A percentile compares a stretch with the other conserved stretches of the same genome.
These are phyloP conservation scores for Trypoxylus dichotomus DNA, from an alignment of 1,140 invertebrate genomes.

Conservation along the genomic window DNA sequence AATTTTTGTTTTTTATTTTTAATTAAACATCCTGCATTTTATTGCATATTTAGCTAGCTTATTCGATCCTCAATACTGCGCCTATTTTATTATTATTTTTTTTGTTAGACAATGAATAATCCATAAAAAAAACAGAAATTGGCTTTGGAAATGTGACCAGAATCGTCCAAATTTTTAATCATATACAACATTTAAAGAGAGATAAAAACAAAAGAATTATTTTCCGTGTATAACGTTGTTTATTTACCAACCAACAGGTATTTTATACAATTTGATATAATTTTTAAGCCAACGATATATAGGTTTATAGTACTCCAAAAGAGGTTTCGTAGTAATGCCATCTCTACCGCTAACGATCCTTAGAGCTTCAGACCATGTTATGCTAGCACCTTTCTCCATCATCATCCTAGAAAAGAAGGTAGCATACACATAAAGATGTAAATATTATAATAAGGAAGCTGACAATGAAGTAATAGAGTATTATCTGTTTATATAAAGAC, in stretches of 20 bases:
- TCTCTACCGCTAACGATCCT: constrained; percentile 59
- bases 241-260: constrained; percentile 60
- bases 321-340: constrained; percentile 58
- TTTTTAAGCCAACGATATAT: constrained; percentile 59
- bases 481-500: neutral
- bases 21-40: too few species aligned
- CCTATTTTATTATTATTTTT: too few species aligned
- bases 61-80: too few species aligned
- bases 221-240: neutral
- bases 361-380: constrained; percentile 64
- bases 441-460: neutral
- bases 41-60: too few species aligned
- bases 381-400: constrained; percentile 64
- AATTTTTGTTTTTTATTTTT: too few species aligned
- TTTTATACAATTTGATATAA: constrained; percentile 54
- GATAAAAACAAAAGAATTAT: too few species aligned
- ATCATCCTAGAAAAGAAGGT: constrained; percentile 58
- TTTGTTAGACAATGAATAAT: too few species aligned
- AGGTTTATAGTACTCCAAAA: constrained; percentile 63
- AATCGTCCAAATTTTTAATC: too few species aligned
- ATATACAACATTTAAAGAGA: too few species aligned
- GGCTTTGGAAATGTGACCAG: too few species aligned
- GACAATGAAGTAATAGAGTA: neutral
- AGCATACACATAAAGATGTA: neutral
- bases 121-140: too few species aligned